Percentiles rank a stretch among this genome's conserved stretches.
Conservation (phyloP, 2,113 vertebrate species). For the Pleuronectes platessa region DNA sequence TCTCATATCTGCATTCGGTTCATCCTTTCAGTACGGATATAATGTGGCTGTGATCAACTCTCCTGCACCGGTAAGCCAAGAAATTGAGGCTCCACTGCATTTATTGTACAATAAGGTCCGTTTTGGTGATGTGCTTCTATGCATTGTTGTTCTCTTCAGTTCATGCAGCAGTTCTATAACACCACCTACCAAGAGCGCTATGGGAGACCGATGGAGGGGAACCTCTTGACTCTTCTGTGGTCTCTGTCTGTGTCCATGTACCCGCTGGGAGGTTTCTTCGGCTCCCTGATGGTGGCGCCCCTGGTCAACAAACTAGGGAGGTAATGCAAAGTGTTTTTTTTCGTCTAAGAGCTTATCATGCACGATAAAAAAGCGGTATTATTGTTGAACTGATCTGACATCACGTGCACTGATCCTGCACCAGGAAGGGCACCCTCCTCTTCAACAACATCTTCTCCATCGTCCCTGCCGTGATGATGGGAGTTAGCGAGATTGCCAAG, state of each 20-base stretch:
- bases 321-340: constrained; percentile 64
- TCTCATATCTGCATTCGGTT: constrained; percentile 90
- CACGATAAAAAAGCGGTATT: too few relatives aligned
- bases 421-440: constrained; percentile 92
- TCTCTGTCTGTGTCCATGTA: constrained; percentile 94
- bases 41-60: constrained; percentile 93
- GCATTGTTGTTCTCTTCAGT: constrained; percentile 68
- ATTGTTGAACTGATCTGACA: not conserved
- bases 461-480: constrained; percentile 90
- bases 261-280: constrained; percentile 91
- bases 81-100: not conserved
- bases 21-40: constrained; percentile 97
- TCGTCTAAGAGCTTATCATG: not conserved
- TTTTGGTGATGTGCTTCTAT: not conserved
- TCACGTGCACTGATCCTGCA: not conserved
- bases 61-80: constrained; percentile 82
- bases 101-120: not conserved
- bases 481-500: constrained; percentile 82
- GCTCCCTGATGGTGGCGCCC: constrained; percentile 91
- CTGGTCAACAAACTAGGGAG: constrained; percentile 90
- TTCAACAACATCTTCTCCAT: constrained; percentile 97
- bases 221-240: constrained; percentile 86
- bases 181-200: constrained; percentile 80
- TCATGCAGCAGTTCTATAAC: constrained; percentile 91
- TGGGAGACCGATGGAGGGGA: not conserved